These are phyloP conservation scores for Pemphigus obesinymphae DNA, from an alignment of 1,140 invertebrate species.

Conservation along the genomic window DNA sequence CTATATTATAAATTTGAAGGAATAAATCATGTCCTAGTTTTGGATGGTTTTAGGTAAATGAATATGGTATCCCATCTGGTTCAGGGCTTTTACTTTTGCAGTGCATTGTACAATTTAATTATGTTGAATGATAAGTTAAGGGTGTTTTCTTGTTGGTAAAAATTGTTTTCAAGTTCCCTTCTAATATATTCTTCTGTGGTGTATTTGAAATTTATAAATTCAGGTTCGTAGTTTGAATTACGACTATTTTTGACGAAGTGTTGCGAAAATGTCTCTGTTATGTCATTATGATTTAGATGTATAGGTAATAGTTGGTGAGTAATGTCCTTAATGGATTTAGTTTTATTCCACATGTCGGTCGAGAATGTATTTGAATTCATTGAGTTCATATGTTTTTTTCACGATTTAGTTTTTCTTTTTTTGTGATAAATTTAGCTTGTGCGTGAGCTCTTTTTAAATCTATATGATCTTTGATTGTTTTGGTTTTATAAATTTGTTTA, in stretches of 20 bases:
- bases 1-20: not conserved
- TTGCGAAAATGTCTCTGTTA: not conserved
- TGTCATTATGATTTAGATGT: not conserved
- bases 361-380: not conserved
- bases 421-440: not conserved
- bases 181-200: not conserved
- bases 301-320: not conserved
- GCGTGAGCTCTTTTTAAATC: too few species aligned
- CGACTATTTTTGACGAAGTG: not conserved
- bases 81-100: slow-evolving; percentile 12
- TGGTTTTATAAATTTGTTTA: not conserved
- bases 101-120: too few species aligned
- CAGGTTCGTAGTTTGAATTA: not conserved
- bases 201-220: not conserved
- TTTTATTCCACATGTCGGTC: not conserved
- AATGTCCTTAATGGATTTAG: not conserved
- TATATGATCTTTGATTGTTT: too few species aligned
- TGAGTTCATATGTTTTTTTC: not conserved
- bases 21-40: not conserved
- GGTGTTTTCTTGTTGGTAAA: too few species aligned
- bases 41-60: not conserved
- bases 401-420: not conserved
- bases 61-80: not conserved
- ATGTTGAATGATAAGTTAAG: too few species aligned
- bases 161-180: not conserved